A percentile compares a stretch with the other conserved stretches of the same genome.
Evolutionary conservation across 2,113 vertebrate species (phyloP).

Genomic region (Calyptommatus sinebrachiatus): DNA sequence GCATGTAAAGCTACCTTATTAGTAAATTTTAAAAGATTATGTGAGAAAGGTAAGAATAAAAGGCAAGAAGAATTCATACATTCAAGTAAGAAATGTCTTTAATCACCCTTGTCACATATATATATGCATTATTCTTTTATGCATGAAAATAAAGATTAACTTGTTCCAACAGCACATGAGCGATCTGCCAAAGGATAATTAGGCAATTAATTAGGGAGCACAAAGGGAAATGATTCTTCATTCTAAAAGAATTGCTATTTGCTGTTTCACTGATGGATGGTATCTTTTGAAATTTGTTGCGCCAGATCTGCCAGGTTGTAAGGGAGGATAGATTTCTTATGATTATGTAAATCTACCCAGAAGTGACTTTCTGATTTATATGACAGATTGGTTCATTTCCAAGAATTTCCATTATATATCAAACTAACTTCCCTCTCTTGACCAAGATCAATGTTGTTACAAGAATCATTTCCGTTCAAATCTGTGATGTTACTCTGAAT

Average conservation of each 20-base stretch:
- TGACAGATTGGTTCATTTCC: background rate
- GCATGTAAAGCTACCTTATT: slow-evolving; percentile 55
- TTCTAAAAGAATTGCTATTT: background rate
- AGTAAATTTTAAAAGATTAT: slow-evolving; percentile 57
- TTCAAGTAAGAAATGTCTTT: slow-evolving; percentile 46
- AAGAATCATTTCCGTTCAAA: background rate
- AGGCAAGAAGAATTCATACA: slow-evolving; percentile 33
- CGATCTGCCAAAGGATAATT: slow-evolving; percentile 28
- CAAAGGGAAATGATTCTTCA: background rate
- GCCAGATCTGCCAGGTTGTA: background rate
- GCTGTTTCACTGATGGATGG: background rate
- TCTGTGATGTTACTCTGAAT: background rate
- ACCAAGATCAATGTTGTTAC: background rate
- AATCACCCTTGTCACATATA: slow-evolving; percentile 40
- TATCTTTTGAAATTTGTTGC: background rate
- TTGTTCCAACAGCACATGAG: background rate
- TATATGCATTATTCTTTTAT: slow-evolving; percentile 21
- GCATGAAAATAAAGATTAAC: slow-evolving; percentile 8
- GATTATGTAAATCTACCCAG: background rate
- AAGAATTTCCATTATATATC: background rate
- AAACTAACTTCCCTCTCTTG: background rate
- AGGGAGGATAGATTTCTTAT: background rate
- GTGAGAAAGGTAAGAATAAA: slow-evolving; percentile 25
- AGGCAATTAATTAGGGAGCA: slow-evolving; percentile 30
- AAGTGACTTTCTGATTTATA: background rate